Base-by-base conservation (phyloP, 2,888 invertebrate genomes). In the Danaus chrysippus region DNA sequence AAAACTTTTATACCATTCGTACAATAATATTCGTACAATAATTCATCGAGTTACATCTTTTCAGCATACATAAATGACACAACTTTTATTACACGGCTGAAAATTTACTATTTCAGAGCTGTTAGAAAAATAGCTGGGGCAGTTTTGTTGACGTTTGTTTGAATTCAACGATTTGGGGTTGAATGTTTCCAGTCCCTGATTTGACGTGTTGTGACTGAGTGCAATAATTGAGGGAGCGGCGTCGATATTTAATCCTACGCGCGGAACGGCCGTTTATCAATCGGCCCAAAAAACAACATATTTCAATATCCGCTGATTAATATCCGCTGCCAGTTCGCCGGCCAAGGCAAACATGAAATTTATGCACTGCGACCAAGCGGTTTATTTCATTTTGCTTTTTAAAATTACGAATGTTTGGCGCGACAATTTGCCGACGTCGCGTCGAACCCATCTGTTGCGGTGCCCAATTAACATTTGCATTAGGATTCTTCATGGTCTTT, bases 231-330 rank as follows among this genome's bases (percentile, higher is more conserved):
- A 87, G 84, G 83, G 77, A 75, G 77, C 76, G 74, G 73, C 84
- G 79, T 87, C 86, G 84, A 84, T 86, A 86, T 87, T 87, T 87
- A 90, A 90, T 90, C 86, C 84, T 76, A 78, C 77, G 73, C 79
- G 80, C 81, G 79, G 75, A 76, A 73, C 80, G 76, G 82, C 81
- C 87, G 89, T 90, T 88, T 87, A 89, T 91, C 90, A 90, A 90
- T 89, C 87, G 73, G 71, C 71, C 81, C 83, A 87, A 89, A 90
- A 91, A 91, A 90, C 89, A 90, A 89, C 91, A 90, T 87, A 91
- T 91, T 91, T 91, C 91, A 89, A 91, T 91, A 90, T 90, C 84
- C 88, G 80, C 88, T 90, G 91, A 91, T 90, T 91, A 90, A 91
- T 91, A 90, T 88, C 89, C 87, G 86, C 85, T 86, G 88, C 86